Percentiles rank a stretch among this genome's conserved stretches.
Conservation (phyloP, 2,888 invertebrate genomes). For the Nebria salina region DNA sequence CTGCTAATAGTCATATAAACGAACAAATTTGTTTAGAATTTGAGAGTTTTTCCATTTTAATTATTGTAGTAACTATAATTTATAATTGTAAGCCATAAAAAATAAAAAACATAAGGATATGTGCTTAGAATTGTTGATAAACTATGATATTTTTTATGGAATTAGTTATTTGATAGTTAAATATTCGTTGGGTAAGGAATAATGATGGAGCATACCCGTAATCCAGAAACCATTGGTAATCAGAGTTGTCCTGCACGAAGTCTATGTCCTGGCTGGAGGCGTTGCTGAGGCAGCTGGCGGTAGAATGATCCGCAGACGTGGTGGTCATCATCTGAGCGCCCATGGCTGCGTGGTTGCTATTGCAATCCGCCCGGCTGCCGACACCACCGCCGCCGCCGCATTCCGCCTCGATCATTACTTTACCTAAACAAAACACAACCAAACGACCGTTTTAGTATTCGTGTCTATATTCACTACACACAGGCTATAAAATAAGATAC, state of each 20-base stretch:
- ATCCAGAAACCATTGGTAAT: constrained; percentile 91
- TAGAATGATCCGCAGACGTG: constrained; percentile 21
- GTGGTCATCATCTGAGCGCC: constrained; percentile 12
- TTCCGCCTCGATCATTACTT: constrained; percentile 61
- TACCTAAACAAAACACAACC: constrained; percentile 55
- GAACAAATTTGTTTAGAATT: too few species aligned
- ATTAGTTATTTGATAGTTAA: neutral
- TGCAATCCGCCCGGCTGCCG: constrained; percentile 65
- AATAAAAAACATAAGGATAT: too few species aligned
- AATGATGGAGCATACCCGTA: constrained; percentile 72
- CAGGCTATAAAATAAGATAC: neutral
- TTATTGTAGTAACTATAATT: too few species aligned
- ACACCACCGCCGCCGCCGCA: constrained; percentile 49
- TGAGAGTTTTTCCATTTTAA: too few species aligned
- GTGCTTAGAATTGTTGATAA: too few species aligned
- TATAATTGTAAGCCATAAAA: too few species aligned
- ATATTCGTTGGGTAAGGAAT: neutral
- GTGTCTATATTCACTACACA: neutral
- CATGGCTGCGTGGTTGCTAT: constrained; percentile 63
- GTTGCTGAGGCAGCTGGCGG: constrained; percentile 61
- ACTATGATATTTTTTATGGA: neutral
- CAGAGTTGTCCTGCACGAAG: constrained; percentile 86
- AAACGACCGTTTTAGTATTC: neutral
- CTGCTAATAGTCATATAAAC: too few species aligned
- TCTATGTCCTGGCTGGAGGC: constrained; percentile 70